Evolutionary conservation across 2,888 invertebrate species (phyloP).

Genomic region (Nomada hirtipes): DNA sequence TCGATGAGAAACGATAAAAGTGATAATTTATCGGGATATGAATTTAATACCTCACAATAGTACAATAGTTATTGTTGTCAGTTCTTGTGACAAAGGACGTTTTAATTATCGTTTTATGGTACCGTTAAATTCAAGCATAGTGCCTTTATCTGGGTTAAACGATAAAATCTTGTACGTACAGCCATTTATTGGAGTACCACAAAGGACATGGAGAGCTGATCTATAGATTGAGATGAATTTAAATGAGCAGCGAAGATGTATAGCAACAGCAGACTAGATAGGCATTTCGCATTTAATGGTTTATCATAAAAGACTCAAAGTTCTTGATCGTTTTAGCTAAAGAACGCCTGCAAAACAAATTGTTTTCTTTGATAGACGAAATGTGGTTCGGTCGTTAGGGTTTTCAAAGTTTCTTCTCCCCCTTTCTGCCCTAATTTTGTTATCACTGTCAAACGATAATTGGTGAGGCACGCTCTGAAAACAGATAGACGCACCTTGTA

Average conservation of each 20-base stretch:
- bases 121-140: background rate
- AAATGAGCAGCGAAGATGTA: background rate
- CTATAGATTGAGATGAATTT: background rate
- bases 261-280: background rate
- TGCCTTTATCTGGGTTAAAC: conserved; percentile 11
- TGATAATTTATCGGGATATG: background rate
- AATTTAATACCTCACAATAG: background rate
- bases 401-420: conserved; percentile 7
- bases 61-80: background rate
- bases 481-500: conserved; percentile 60
- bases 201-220: background rate
- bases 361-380: background rate
- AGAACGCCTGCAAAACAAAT: background rate
- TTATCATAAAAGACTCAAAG: too few species aligned
- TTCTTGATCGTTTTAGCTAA: background rate
- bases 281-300: background rate
- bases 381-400: conserved; percentile 17
- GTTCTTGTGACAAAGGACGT: background rate
- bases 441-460: conserved; percentile 32
- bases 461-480: conserved; percentile 40
- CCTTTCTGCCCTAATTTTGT: conserved; percentile 10
- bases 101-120: conserved; percentile 2
- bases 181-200: background rate
- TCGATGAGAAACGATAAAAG: background rate
- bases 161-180: conserved; percentile 9